Evolutionary conservation across 2,113 vertebrate species (phyloP).

Genomic region (Antennarius striatus): DNA sequence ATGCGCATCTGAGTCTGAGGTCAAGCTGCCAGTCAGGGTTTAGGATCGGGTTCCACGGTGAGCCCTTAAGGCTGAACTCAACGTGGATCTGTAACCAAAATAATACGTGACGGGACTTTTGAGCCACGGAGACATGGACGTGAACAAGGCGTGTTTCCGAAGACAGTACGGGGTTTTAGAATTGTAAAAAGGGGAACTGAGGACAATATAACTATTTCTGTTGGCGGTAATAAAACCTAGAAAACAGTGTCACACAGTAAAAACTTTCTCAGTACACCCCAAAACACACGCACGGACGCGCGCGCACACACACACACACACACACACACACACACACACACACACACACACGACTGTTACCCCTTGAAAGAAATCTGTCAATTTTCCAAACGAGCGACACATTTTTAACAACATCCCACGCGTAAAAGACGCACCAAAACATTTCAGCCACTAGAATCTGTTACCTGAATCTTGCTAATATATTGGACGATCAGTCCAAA

Average conservation of each 20-base stretch:
- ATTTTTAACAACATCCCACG: too few relatives aligned
- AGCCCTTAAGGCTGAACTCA: constrained; percentile 57
- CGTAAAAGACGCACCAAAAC: too few relatives aligned
- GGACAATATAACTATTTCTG: too few relatives aligned
- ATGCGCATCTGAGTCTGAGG: constrained; percentile 61
- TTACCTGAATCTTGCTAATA: too few relatives aligned
- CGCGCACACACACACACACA: background rate
- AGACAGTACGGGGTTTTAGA: background rate
- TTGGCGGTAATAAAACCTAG: background rate
- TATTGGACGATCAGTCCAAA: too few relatives aligned
- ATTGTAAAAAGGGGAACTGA: constrained; percentile 1
- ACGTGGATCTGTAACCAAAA: constrained; percentile 51
- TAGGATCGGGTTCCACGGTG: constrained; percentile 70
- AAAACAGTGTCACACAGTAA: constrained; percentile 18
- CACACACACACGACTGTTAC: background rate
- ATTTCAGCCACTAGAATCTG: too few relatives aligned
- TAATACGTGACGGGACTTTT: constrained; percentile 54
- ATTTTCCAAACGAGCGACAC: too few relatives aligned
- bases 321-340: background rate
- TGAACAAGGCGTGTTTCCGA: constrained; percentile 55
- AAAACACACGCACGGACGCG: background rate
- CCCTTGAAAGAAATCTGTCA: too few relatives aligned
- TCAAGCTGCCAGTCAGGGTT: constrained; percentile 65
- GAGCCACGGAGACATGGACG: constrained; percentile 53
- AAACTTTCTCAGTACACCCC: constrained; percentile 37